These are phyloP conservation scores for Pocillopora meandrina DNA, from an alignment of 92 coral and sea anemone genomes.

Conservation along the genomic window DNA sequence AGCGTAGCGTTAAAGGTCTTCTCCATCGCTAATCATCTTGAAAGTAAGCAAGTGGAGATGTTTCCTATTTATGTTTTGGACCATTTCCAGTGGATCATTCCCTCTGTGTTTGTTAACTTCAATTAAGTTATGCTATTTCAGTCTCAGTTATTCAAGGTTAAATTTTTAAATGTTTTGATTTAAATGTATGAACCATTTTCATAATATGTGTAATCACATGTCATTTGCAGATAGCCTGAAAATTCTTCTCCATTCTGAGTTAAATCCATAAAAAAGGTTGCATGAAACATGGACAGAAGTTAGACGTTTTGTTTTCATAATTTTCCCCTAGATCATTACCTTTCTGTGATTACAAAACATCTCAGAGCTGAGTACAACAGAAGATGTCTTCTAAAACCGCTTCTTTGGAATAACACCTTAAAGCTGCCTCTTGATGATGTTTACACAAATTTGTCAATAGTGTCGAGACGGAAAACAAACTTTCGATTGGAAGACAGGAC, in stretches of 20 bases:
- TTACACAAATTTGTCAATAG: neutral
- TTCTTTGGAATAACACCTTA: neutral
- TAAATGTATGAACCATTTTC: neutral
- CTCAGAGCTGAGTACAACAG: constrained; percentile 1
- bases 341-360: neutral
- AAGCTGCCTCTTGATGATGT: neutral
- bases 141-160: too few species aligned
- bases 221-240: too few species aligned
- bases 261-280: too few species aligned
- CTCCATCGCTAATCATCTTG: too few species aligned
- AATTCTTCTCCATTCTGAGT: too few species aligned
- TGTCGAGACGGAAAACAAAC: neutral
- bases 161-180: neutral
- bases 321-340: neutral
- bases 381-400: neutral
- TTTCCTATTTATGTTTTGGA: too few species aligned
- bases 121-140: too few species aligned
- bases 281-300: neutral
- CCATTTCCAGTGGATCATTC: too few species aligned
- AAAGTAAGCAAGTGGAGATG: too few species aligned
- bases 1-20: too few species aligned
- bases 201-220: neutral
- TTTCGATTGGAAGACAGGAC: too few species aligned
- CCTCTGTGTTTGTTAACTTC: too few species aligned
- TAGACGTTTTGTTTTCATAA: neutral